Base-by-base conservation (phyloP, 1,140 invertebrate species). In the Lordiphosa collinella region DNA sequence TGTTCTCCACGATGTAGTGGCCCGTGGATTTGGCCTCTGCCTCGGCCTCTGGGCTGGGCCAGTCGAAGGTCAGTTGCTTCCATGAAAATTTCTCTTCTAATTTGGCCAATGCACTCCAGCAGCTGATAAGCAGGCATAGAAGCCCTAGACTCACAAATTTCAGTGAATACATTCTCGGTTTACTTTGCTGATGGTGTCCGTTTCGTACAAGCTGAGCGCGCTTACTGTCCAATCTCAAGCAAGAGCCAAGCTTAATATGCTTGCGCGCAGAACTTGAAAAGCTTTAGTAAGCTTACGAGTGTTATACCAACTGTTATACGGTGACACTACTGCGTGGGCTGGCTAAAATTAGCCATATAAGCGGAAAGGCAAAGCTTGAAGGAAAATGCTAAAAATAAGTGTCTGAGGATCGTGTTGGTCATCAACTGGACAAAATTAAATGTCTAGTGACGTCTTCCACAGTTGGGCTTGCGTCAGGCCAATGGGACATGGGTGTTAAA, bases 61-160 rank as follows among this genome's bases (percentile, higher is more conserved):
- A 95, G 43, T 91, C 91, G 87, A 93, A 96, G 52, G 92, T 90
- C 31, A 95, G 64, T 56, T 93, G 89, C 16, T 93, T 93, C 92
- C 93, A 94, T 1, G 91, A 90, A 74, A 93, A 94, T 59, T 91
- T 88, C 58, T 93, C 92, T 46, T 92, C 90, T 13, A 92, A 63
- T 51, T 90, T 89, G 25, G 69, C 86, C 44, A 34, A 47, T 38
- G 59, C 36, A 41, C 47, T 56, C 34, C 40, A 55, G 31, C 60
- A 55, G 49, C 62, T 53, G 61, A 65, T 74, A 46, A 82, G 14
- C 32, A 69, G 58, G 50, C 78, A 71, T 46, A 82, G 22, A 16
- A 82, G 46, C 32, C 62, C 63, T 22, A 67, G 47, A 35, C 53
- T 67, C 29, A 58, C 16, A 18, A 82, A n/a, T 46, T 69, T 49